These are phyloP conservation scores for Callinectes sapidus DNA, from an alignment of 2,888 invertebrate species.

Conservation along the genomic window DNA sequence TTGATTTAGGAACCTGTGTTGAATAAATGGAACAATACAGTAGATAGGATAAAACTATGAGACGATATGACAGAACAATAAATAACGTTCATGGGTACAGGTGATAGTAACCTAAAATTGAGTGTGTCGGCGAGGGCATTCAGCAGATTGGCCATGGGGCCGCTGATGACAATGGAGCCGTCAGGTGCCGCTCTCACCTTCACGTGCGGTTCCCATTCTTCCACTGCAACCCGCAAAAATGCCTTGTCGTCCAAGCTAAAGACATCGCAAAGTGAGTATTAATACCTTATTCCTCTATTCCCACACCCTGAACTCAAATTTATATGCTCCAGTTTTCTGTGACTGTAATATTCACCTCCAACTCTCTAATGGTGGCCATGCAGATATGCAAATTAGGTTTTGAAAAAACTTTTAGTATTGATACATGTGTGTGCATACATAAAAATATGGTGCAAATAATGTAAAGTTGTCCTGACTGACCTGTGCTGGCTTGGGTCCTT, in stretches of 20 bases:
- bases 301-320: not conserved
- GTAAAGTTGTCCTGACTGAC: not conserved
- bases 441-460: not conserved
- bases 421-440: not conserved
- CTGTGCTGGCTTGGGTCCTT: not conserved
- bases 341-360: not conserved
- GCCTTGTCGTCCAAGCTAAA: not conserved
- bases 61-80: not conserved
- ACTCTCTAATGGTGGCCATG: too few relatives aligned
- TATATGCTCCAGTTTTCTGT: not conserved
- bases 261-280: too few relatives aligned
- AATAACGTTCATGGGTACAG: not conserved
- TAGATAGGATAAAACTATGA: not conserved
- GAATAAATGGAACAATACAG: not conserved
- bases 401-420: not conserved
- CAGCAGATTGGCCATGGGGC: slow-evolving; percentile 68
- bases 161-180: slow-evolving; percentile 39
- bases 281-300: not conserved
- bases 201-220: slow-evolving; percentile 67
- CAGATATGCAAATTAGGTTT: too few relatives aligned
- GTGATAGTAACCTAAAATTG: slow-evolving; percentile 59
- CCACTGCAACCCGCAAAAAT: slow-evolving; percentile 59
- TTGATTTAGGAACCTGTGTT: not conserved
- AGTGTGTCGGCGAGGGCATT: slow-evolving; percentile 41
- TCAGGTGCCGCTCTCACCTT: not conserved